phyloP scores from a whole-genome alignment of 2,797 vertebrate genomes.

The Falco cherrug region DNA sequence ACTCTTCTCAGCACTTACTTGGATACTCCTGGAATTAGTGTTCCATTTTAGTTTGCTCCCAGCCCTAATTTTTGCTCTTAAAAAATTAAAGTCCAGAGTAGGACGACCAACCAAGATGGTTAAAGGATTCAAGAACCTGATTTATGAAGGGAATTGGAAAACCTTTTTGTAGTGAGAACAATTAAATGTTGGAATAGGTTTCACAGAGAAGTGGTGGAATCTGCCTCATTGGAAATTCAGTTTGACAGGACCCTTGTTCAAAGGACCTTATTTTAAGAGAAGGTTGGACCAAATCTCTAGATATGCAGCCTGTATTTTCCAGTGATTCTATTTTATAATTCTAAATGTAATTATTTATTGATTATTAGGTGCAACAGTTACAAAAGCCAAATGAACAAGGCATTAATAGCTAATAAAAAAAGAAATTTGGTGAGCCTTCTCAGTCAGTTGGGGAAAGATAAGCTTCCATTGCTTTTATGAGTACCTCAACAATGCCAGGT shows the following conservation, averaged over 20 bases:
- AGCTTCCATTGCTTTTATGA: background rate
- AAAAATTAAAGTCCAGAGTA: background rate
- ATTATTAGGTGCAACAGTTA: background rate
- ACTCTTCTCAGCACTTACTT: background rate
- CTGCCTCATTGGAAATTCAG: background rate
- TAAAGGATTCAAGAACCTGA: background rate
- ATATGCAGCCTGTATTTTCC: background rate
- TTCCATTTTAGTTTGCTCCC: background rate
- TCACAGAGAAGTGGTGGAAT: background rate
- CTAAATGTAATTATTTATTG: background rate
- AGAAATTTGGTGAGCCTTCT: background rate
- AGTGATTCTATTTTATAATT: background rate
- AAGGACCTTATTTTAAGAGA: background rate
- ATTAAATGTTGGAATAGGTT: background rate
- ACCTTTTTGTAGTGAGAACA: background rate
- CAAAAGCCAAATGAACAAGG: background rate
- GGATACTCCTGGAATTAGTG: background rate
- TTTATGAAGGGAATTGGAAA: background rate
- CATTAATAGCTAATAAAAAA: background rate
- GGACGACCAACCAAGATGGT: fast-evolving
- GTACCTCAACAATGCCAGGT: background rate
- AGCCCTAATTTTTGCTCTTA: background rate
- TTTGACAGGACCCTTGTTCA: background rate
- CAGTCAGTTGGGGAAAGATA: fast-evolving
- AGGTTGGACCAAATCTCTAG: background rate